Conservation (phyloP, 2,113 vertebrate genomes). For the Amphilophus citrinellus region DNA sequence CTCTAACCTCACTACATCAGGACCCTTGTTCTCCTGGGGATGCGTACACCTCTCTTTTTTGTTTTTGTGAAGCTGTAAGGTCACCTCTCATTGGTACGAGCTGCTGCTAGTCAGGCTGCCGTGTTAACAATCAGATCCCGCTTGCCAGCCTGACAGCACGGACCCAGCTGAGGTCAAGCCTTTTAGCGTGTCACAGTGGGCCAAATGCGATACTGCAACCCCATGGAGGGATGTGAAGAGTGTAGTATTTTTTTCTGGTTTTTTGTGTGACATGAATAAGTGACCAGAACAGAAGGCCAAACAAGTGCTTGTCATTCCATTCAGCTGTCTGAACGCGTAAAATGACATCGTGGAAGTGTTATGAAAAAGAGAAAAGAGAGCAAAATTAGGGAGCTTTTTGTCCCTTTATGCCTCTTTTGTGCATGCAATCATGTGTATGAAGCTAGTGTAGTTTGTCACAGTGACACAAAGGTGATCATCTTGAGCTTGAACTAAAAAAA, state of each 20-base stretch:
- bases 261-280: conserved; percentile 17
- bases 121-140: conserved; percentile 46
- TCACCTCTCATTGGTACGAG: conserved; percentile 41
- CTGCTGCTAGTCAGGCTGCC: conserved; percentile 37
- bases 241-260: conserved; percentile 1
- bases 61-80: conserved; percentile 32
- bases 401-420: neutral
- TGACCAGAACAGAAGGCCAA: neutral
- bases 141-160: conserved; percentile 46
- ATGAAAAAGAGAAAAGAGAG: neutral
- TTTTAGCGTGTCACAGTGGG: conserved; percentile 33
- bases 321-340: neutral
- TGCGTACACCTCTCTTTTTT: neutral
- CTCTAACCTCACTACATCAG: conserved; percentile 1
- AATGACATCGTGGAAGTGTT: neutral
- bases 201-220: conserved; percentile 37
- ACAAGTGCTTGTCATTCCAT: neutral
- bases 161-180: conserved; percentile 45
- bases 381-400: neutral
- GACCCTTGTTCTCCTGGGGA: neutral
- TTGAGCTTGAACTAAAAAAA: neutral
- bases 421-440: neutral
- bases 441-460: neutral
- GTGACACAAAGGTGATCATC: neutral
- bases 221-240: conserved; percentile 8